Evolutionary conservation across 2,888 invertebrate species (phyloP), one percentile per base, ranked within the genome.

Genomic region (Thymelicus lineola): DNA sequence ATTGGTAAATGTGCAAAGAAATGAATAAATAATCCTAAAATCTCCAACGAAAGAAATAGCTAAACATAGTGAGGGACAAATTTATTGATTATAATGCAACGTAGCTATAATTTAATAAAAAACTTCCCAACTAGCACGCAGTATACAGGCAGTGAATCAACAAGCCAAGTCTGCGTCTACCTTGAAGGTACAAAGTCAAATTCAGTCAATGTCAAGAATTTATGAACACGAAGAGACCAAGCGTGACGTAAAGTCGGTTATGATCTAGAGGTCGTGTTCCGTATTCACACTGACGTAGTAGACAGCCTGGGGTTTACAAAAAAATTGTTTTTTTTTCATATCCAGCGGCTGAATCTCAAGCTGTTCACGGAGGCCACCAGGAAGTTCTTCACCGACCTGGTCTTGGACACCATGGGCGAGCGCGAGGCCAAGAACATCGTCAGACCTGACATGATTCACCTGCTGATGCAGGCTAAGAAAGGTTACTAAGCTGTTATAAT

Each of bases 401-500:
- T 91, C 0, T 68, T 80, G 3, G 82, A 80, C 4, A 82, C 90
- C 3, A 91, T 93, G 82, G 80, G 80, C 75, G 89, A 86, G 1
- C 84, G 93, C 0, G 83, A 87, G 62, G 72, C 78, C 14, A 74
- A 86, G 2, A 84, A 87, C 0, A 87, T 90, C 6, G 72, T 87
- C 3, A 83, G 93, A 1, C 88, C 87, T 2, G 93, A 93, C 68
- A 93, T 95, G 92, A 92, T 95, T 14, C 90, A 95, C 72, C 74
- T 95, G 15, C 78, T 95, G 3, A 86, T 95, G 86, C 91, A 94
- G 78, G 90, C 94, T 6, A 89, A 88, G 71, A 89, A 88, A 78
- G 90, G 87, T 75, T 75, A 15, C 5, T 48, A 72, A 53, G 28
- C 5, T 46, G 28, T 28, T 28, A 28, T 28, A 28, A 28, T 28